Evolutionary conservation across 2,888 invertebrate genomes (phyloP).

Genomic region (Napeogenes sylphis): DNA sequence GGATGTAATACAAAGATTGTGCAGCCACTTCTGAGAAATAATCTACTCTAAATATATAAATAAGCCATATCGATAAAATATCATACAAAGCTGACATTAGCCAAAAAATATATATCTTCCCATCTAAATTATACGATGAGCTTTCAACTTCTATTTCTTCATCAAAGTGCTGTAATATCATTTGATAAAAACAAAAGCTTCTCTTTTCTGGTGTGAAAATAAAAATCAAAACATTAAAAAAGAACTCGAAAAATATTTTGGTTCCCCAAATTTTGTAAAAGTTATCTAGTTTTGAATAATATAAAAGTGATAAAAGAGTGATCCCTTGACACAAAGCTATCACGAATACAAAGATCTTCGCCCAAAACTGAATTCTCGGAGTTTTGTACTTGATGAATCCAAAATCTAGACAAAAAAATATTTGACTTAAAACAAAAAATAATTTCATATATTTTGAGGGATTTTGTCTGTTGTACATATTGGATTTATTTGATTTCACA

Average conservation of each 20-base stretch:
- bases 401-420: neutral
- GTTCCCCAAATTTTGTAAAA: neutral
- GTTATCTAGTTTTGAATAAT: neutral
- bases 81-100: neutral
- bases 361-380: neutral
- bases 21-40: neutral
- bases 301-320: neutral
- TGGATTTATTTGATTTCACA: too few species aligned
- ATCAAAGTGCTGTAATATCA: neutral
- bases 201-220: too few species aligned
- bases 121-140: neutral
- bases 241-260: neutral
- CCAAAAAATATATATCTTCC: neutral
- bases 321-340: neutral
- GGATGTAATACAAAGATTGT: neutral
- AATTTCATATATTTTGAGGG: neutral
- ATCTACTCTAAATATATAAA: neutral
- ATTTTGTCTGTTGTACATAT: too few species aligned
- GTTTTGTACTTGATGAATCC: neutral
- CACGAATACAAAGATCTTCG: neutral
- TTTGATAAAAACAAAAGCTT: constrained; percentile 2
- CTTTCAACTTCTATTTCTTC: neutral
- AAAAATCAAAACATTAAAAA: neutral
- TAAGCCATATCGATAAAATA: neutral
- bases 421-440: constrained; percentile 3